Base-by-base conservation (phyloP, 2,113 vertebrate species). In the Pagrus major region DNA sequence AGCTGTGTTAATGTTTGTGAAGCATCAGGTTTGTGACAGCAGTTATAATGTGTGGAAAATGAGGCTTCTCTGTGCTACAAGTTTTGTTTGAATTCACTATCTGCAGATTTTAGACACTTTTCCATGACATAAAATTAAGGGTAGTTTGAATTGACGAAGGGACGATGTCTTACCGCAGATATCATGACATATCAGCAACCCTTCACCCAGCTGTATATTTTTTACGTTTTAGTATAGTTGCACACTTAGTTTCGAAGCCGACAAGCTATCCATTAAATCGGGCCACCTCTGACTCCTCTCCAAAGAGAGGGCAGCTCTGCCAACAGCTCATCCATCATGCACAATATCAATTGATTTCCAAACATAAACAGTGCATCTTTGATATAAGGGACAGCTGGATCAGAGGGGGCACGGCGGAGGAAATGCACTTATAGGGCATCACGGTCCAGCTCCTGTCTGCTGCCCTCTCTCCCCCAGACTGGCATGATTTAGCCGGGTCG, bases 331-430 rank as follows among this genome's bases (percentile, higher is more conserved):
- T 94, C 90, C 91, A 95, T 96, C 96, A 96, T 93, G 66, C 2
- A 3, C 89, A 93, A 94, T 94, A 96, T 93, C 95, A 83, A 91
- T 86, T 90, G 93, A 94, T 92, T 94, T 92, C 92, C 94, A 92
- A 93, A 94, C 93, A 78, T 90, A 95, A 94, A 95, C 95, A 95
- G 93, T 93, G 86, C 92, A 93, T 94, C 93, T 95, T 89, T 94
- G 95, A 86, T 93, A 93, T 83, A 93, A 92, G 92, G 92, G 94
- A 93, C 90, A 94, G 93, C 86, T 73, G 94, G 89, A 92, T 88
- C 84, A 76, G 58, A 52, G 76, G 82, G 88, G 88, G 79, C 75
- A 83, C 64, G 16, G 46, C 55, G 46, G 81, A 83, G 85, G 94
- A 95, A 93, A 91, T 88, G 91, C 90, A 88, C 69, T 80, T 23